A percentile compares a stretch with the other conserved stretches of the same genome.
phyloP scores from a whole-genome alignment of 2,113 vertebrate genomes.

The Clarias macrocephalus region DNA sequence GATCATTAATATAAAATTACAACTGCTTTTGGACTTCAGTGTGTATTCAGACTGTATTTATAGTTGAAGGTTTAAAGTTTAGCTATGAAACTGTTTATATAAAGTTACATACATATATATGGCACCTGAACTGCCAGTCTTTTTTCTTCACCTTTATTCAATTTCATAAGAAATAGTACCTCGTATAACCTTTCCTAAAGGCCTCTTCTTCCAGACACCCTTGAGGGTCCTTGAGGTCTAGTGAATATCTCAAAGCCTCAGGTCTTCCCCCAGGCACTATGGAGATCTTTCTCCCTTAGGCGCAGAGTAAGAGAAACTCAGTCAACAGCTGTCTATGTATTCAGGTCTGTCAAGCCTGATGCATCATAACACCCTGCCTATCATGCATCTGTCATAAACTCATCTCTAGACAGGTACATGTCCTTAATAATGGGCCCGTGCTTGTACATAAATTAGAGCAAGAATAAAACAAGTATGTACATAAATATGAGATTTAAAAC shows the following conservation, averaged over 20 bases:
- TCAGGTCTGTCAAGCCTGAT: constrained; percentile 44
- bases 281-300: constrained; percentile 36
- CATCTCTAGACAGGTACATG: constrained; percentile 15
- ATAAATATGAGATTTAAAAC: constrained; percentile 38
- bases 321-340: constrained; percentile 46
- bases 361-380: neutral
- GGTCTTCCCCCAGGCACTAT: constrained; percentile 54
- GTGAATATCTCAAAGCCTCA: constrained; percentile 55
- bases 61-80: neutral
- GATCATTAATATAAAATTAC: neutral
- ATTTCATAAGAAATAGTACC: constrained; percentile 32
- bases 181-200: constrained; percentile 45
- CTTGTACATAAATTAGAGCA: constrained; percentile 12
- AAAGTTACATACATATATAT: neutral
- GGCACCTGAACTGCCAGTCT: neutral
- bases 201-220: constrained; percentile 30
- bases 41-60: too few species aligned
- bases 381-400: constrained; percentile 20
- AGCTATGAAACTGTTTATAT: neutral
- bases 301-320: constrained; percentile 39
- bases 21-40: neutral
- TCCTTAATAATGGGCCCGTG: neutral
- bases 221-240: constrained; percentile 49
- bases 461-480: constrained; percentile 27
- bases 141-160: constrained; percentile 1